Percentiles rank a stretch among this genome's conserved stretches.
Evolutionary conservation across 2,888 invertebrate genomes (phyloP).

Genomic region (Candidula unifasciata): DNA sequence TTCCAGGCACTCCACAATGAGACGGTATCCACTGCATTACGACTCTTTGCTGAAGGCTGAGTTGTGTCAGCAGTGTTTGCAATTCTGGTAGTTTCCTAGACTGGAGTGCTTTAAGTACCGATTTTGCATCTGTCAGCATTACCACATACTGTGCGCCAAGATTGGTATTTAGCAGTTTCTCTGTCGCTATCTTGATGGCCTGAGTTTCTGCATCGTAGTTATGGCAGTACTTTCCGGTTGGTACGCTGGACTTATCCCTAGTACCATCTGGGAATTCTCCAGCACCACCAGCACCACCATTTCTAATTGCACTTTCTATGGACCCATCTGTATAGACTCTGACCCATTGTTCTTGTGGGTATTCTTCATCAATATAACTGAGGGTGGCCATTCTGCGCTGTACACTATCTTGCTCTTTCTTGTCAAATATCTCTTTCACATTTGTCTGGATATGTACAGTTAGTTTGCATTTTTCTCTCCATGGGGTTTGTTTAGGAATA

Average conservation of each 20-base stretch:
- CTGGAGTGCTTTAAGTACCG: background rate
- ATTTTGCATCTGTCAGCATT: background rate
- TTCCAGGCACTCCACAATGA: constrained; percentile 7
- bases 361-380: constrained; percentile 9
- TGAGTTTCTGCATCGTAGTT: constrained; percentile 3
- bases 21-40: background rate
- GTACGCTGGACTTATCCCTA: background rate
- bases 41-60: background rate
- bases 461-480: no score
- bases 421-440: constrained; percentile 1
- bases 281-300: background rate
- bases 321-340: constrained; percentile 12
- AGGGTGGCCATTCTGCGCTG: background rate
- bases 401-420: background rate
- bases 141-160: background rate
- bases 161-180: constrained; percentile 1
- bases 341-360: constrained; percentile 7
- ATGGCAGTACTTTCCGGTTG: background rate
- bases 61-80: background rate
- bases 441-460: background rate
- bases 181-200: background rate
- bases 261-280: background rate
- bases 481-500: no score
- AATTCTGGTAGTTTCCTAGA: background rate
- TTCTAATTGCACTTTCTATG: background rate